Percentiles rank a stretch among this genome's conserved stretches.
phyloP scores from a whole-genome alignment of 2,888 invertebrate genomes.

The Amorpha juglandis region DNA sequence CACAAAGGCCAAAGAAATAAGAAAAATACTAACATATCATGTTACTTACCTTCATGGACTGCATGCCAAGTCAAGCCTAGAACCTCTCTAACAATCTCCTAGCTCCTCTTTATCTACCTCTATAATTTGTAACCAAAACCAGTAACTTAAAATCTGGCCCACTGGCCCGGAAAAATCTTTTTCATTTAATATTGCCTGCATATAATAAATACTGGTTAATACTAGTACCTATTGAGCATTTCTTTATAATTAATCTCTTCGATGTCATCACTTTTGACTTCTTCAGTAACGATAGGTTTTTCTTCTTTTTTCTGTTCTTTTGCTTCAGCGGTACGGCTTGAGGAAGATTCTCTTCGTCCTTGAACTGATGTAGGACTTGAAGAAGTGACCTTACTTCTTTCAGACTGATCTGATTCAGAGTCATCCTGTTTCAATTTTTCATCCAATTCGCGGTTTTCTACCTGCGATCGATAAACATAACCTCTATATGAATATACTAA shows the following conservation, averaged over 20 bases:
- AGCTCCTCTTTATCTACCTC: too few species aligned
- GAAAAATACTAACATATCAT: background rate
- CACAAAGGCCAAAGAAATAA: background rate
- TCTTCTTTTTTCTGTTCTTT: slow-evolving; percentile 80
- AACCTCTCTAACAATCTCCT: too few species aligned
- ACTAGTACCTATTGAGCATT: slow-evolving; percentile 71
- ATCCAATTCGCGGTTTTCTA: slow-evolving; percentile 85
- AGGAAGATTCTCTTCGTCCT: slow-evolving; percentile 81
- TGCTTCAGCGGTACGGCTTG: slow-evolving; percentile 72
- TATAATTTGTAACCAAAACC: too few species aligned
- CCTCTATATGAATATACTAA: slow-evolving; percentile 60
- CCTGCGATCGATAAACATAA: slow-evolving; percentile 84
- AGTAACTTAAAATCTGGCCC: too few species aligned
- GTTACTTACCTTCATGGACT: too few species aligned
- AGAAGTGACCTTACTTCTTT: slow-evolving; percentile 84
- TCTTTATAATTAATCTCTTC: slow-evolving; percentile 85
- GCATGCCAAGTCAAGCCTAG: too few species aligned
- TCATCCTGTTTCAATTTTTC: slow-evolving; percentile 87
- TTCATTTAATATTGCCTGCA: background rate
- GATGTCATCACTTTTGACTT: slow-evolving; percentile 86
- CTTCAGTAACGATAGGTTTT: slow-evolving; percentile 64
- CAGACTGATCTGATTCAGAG: slow-evolving; percentile 85
- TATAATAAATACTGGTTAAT: background rate
- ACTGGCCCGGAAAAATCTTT: too few species aligned
- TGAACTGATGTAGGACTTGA: slow-evolving; percentile 83